A percentile compares a stretch with the other conserved stretches of the same genome.
phyloP scores from a whole-genome alignment of 2,797 vertebrate genomes.

The Premnoplex brunnescens region DNA sequence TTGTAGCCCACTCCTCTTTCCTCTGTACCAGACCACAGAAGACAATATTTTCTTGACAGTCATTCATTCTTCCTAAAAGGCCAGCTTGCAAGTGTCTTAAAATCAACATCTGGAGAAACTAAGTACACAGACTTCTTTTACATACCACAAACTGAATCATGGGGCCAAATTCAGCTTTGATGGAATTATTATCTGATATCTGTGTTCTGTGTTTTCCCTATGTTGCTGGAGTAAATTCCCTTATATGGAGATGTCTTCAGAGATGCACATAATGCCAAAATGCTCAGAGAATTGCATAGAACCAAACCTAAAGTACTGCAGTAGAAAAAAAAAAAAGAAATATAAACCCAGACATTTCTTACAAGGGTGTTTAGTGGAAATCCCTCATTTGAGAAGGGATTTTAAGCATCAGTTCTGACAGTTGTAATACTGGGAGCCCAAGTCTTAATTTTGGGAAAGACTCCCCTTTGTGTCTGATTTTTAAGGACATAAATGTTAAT shows the following conservation, averaged over 20 bases:
- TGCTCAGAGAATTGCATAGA: slow-evolving; percentile 1
- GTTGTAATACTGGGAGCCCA: neutral
- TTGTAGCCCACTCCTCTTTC: neutral
- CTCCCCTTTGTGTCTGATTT: neutral
- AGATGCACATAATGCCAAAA: slow-evolving; percentile 17
- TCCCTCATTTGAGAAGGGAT: neutral
- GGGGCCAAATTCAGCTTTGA: slow-evolving; percentile 33
- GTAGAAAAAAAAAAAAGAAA: neutral
- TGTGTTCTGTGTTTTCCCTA: neutral
- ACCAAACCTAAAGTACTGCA: neutral
- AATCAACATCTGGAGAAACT: slow-evolving; percentile 57
- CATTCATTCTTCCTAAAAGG: slow-evolving; percentile 18
- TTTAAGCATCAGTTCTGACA: neutral
- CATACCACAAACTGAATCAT: slow-evolving; percentile 28
- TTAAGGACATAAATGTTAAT: neutral
- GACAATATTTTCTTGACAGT: slow-evolving; percentile 23
- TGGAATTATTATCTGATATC: slow-evolving; percentile 53
- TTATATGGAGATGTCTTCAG: slow-evolving; percentile 51
- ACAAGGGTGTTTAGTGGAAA: neutral
- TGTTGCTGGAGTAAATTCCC: slow-evolving; percentile 20
- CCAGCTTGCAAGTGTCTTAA: neutral
- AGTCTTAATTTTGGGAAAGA: neutral
- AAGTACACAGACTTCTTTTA: neutral
- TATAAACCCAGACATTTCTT: neutral
- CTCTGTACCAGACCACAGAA: slow-evolving; percentile 31